Evolutionary conservation across 2,113 vertebrate species (phyloP).

Genomic region (Carassius auratus): DNA sequence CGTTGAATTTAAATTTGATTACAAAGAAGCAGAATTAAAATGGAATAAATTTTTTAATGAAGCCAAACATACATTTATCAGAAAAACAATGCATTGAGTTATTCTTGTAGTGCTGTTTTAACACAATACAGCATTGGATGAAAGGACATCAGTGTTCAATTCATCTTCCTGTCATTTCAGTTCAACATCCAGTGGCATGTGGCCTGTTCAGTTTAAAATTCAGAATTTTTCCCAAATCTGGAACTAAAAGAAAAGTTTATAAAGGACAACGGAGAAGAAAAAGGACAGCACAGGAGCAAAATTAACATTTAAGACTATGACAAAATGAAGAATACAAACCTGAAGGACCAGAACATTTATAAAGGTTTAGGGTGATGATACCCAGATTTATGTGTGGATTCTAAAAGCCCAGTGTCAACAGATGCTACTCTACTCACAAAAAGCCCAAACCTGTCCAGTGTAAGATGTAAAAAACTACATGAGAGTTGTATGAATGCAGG

Average conservation of each 20-base stretch:
- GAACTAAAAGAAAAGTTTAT: background rate
- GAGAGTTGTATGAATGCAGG: background rate
- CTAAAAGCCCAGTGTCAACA: background rate
- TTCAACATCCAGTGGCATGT: background rate
- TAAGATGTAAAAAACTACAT: background rate
- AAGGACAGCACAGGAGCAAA: background rate
- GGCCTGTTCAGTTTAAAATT: background rate
- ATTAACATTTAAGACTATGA: background rate
- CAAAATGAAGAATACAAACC: slow-evolving; percentile 7
- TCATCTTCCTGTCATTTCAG: background rate
- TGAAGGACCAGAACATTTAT: background rate
- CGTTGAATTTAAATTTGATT: background rate
- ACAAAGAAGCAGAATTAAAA: background rate
- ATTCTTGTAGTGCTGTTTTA: no score
- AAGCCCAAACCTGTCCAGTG: background rate
- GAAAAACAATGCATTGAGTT: no score
- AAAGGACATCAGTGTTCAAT: background rate
- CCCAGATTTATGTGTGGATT: background rate
- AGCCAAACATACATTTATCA: no score
- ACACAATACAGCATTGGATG: background rate
- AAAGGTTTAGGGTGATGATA: background rate
- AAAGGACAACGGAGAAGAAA: background rate
- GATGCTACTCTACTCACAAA: background rate
- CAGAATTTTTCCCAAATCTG: background rate
- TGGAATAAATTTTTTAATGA: no score